Percentiles rank a stretch among this genome's conserved stretches.
Evolutionary conservation across 2,888 invertebrate genomes (phyloP).

Genomic region (Apantesis nais): DNA sequence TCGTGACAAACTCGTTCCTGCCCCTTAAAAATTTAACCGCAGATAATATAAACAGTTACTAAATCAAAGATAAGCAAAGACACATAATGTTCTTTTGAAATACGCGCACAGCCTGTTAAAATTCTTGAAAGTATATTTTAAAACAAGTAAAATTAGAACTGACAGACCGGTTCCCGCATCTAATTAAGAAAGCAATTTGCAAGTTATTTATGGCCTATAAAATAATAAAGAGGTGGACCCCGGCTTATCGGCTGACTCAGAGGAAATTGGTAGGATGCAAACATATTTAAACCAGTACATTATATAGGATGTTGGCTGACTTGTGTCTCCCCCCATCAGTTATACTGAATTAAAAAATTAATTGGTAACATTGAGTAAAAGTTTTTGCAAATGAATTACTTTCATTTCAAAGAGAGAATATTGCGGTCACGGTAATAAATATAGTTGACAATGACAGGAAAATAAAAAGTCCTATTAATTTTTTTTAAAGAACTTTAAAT

Average conservation of each 20-base stretch:
- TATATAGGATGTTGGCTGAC: slow-evolving; percentile 49
- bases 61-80: slow-evolving; percentile 27
- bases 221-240: slow-evolving; percentile 63
- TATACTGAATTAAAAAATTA: slow-evolving; percentile 18
- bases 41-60: slow-evolving; percentile 12
- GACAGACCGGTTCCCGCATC: slow-evolving; percentile 64
- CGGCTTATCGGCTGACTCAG: slow-evolving; percentile 63
- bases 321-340: slow-evolving; percentile 22
- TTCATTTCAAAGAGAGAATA: not conserved
- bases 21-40: not conserved
- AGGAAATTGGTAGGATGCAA: slow-evolving; percentile 60
- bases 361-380: slow-evolving; percentile 19
- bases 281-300: slow-evolving; percentile 56
- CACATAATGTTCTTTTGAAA: slow-evolving; percentile 48
- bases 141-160: slow-evolving; percentile 59
- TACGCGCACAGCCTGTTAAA: slow-evolving; percentile 34
- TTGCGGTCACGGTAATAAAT: not conserved
- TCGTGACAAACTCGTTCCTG: not conserved
- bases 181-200: slow-evolving; percentile 83
- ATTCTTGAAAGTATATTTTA: slow-evolving; percentile 40
- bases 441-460: not conserved
- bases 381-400: not conserved
- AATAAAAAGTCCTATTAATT: not conserved
- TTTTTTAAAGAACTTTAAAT: too few species aligned
- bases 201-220: slow-evolving; percentile 77